Base-by-base conservation (phyloP, 2,113 vertebrate species). In the Ammodytes marinus region DNA sequence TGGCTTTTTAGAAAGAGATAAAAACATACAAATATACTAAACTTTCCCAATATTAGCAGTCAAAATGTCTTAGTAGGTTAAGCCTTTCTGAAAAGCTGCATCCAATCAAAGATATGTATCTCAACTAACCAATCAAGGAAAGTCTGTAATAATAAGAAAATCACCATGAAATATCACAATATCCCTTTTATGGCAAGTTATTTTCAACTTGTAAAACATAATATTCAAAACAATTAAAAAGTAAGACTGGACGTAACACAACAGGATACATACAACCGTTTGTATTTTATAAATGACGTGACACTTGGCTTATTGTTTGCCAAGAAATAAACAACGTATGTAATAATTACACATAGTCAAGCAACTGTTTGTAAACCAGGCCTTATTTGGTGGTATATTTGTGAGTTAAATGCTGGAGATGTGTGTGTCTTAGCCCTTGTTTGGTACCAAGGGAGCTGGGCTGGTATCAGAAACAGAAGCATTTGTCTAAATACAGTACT, bases 141-240 rank as follows among this genome's bases (percentile, higher is more conserved):
- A 8, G 8, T 64, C 8, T 45, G 52, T 8, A 58, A 70, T 13
- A 65, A 55, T 65, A 78, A 37, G 2, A 80, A 77, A 76, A 59
- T n/a, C 35, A 76, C 74, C 14, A 69, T 43, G 6, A 55, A 57
- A 69, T 86, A 84, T 88, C 49, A 89, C 66, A 86, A 85, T 55
- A 82, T 88, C 80, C 84, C 71, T 90, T 92, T 93, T 88, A 92
- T 92, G 77, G 54, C 11, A 79, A 61, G 47, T 82, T 39, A 59
- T 77, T 86, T 83, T 77, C 53, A 76, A 63, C 19, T 77, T 71
- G 54, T 87, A 91, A 13, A 86, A 87, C 84, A 91, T 61, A 85
- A 90, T 90, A 77, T 5, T 69, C 80, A 79, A 83, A 86, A 82
- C 47, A 83, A 64, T 70, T 77, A 0, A 80, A 82, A 37, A 13